A percentile compares a stretch with the other conserved stretches of the same genome.
These are phyloP conservation scores for Clarias fuscus DNA, from an alignment of 2,797 vertebrate genomes.

Conservation along the genomic window DNA sequence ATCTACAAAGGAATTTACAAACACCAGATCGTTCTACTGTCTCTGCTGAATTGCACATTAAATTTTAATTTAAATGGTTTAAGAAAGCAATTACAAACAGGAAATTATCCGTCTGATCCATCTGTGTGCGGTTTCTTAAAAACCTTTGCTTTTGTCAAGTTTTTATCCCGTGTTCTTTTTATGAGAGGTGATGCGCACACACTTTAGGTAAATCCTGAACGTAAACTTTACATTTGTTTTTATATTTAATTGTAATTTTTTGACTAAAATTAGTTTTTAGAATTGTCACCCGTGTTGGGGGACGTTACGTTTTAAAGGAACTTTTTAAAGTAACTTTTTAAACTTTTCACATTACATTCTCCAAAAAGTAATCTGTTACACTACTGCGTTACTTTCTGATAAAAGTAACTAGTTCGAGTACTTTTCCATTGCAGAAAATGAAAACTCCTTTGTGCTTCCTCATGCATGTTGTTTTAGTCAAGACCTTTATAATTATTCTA, in stretches of 20 bases:
- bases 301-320: too few species aligned
- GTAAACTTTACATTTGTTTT: background rate
- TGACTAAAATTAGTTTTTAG: background rate
- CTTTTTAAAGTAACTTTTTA: too few species aligned
- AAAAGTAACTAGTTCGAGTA: too few species aligned
- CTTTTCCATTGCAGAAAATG: too few species aligned
- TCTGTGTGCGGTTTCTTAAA: background rate
- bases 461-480: too few species aligned
- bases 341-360: too few species aligned
- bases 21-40: background rate
- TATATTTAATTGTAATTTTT: background rate
- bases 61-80: background rate
- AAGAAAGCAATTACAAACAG: background rate
- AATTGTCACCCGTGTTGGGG: background rate
- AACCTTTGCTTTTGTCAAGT: background rate
- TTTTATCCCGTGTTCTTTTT: background rate
- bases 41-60: background rate
- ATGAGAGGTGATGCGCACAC: background rate
- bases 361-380: too few species aligned
- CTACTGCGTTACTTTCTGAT: too few species aligned
- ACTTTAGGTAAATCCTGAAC: background rate
- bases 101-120: background rate
- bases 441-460: too few species aligned
- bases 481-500: too few species aligned
- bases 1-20: background rate